Base-by-base conservation (phyloP, 2,888 invertebrate genomes). In the Phortica okadai region DNA sequence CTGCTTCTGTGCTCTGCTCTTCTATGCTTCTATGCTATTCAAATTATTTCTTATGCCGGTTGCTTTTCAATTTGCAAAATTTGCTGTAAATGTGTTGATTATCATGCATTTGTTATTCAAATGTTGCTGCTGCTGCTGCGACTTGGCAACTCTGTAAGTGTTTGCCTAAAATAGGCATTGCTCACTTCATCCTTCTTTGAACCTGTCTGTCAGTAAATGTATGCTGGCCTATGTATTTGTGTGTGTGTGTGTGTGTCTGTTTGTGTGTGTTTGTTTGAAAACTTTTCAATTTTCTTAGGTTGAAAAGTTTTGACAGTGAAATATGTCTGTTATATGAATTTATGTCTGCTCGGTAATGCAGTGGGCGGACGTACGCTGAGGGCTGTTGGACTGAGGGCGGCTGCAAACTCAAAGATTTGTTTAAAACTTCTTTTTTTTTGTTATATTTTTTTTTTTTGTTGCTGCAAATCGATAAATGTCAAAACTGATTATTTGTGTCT, bases 31-130 rank as follows among this genome's bases (percentile, higher is more conserved):
- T 50, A 6, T 50, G 33, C 50, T 11, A 50, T 50, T 50, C 50
- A 14, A 8, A 50, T 10, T 45, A 16, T 62, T 16, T 74, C 74
- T 45, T 33, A 44, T 16, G 41, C 76, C 74, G 84, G 83, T 84
- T 83, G 78, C 80, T 84, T 84, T 85, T 85, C 85, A 85, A 85
- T 85, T 85, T 86, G 79, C 79, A 78, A 79, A 79, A 83, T 84
- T 83, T 82, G 77, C 76, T 77, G 83, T 77, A 78, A 86, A 83
- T 82, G 78, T 84, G 85, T 82, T 82, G 85, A 86, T 82, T 84
- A 81, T 85, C 84, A 81, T 81, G 80, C 77, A 80, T 78, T 77
- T 64, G 75, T 54, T 69, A 74, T 70, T 69, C 41, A 56, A 73
- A 58, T 58, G 69, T 16, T 21, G 21, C n/a, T 45, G 3, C 67